A percentile compares a stretch with the other conserved stretches of the same genome.
Evolutionary conservation across 2,113 vertebrate genomes (phyloP).

Genomic region (Cephalopholis sonnerati): DNA sequence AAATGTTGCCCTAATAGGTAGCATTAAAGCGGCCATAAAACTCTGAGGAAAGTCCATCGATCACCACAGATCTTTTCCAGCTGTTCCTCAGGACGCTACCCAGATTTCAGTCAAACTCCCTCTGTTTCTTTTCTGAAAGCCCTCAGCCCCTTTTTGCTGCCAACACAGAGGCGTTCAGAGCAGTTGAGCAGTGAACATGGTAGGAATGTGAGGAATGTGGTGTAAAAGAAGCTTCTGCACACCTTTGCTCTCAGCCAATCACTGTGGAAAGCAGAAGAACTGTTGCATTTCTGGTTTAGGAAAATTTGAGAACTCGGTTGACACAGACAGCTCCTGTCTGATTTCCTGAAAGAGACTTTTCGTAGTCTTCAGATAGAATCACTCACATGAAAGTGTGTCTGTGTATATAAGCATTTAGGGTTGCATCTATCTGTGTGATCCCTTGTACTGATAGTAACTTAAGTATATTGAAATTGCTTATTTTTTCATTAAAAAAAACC

Average conservation of each 20-base stretch:
- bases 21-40: background rate
- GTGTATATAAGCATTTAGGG: too few species aligned
- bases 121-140: background rate
- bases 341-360: background rate
- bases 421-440: background rate
- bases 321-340: background rate
- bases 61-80: too few species aligned
- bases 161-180: background rate
- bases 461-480: too few species aligned
- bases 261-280: background rate
- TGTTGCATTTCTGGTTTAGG: background rate
- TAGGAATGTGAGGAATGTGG: constrained; percentile 25
- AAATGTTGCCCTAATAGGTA: background rate
- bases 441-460: background rate
- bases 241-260: background rate
- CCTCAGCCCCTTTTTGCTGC: background rate
- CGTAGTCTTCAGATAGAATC: background rate
- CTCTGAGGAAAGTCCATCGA: background rate
- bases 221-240: background rate
- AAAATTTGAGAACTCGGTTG: background rate
- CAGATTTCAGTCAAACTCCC: background rate
- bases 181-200: background rate
- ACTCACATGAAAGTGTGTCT: background rate
- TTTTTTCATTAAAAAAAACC: too few species aligned
- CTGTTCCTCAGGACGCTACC: background rate